A percentile compares a stretch with the other conserved stretches of the same genome.
Conservation (phyloP, 2,113 vertebrate species). For the Symphodus melops region DNA sequence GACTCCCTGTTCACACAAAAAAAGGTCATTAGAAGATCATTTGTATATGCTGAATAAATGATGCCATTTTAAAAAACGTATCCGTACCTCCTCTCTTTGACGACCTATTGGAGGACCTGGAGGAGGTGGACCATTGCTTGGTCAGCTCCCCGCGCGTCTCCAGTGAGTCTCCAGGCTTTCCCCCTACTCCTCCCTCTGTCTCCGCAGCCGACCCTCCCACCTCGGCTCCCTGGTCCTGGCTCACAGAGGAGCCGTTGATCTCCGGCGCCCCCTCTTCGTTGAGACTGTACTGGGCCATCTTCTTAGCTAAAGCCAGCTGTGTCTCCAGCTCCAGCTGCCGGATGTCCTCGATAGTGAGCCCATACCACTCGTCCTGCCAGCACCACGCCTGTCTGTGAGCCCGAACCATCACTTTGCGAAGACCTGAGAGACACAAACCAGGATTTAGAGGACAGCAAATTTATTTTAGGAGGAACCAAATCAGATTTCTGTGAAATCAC, state of each 20-base stretch:
- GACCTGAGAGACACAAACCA: constrained; percentile 77
- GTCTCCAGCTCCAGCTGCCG: constrained; percentile 95
- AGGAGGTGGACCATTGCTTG: constrained; percentile 99
- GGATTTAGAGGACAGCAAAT: background rate
- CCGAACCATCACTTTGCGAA: constrained; percentile 96
- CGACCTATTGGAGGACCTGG: constrained; percentile 91
- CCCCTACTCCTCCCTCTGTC: constrained; percentile 63
- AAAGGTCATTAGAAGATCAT: background rate
- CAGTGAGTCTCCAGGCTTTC: constrained; percentile 75
- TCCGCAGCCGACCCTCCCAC: constrained; percentile 68
- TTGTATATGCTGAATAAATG: background rate
- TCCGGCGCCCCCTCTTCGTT: constrained; percentile 75
- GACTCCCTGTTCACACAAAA: constrained; percentile 84
- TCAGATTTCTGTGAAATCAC: background rate
- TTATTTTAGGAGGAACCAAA: background rate
- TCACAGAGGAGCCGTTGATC: constrained; percentile 60
- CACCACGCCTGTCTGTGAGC: constrained; percentile 99
- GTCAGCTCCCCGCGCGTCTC: constrained; percentile 89
- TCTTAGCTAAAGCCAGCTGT: constrained; percentile 92
- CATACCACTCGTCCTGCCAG: constrained; percentile 99
- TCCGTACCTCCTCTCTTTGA: constrained; percentile 94
- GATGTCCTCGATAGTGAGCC: constrained; percentile 97
- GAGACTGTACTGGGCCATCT: constrained; percentile 93
- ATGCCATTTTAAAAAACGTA: background rate
- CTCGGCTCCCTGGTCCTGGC: constrained; percentile 75